These are phyloP conservation scores for Amphiura filiformis DNA, from an alignment of 35 echinoderm and acorn worm species.

Conservation along the genomic window DNA sequence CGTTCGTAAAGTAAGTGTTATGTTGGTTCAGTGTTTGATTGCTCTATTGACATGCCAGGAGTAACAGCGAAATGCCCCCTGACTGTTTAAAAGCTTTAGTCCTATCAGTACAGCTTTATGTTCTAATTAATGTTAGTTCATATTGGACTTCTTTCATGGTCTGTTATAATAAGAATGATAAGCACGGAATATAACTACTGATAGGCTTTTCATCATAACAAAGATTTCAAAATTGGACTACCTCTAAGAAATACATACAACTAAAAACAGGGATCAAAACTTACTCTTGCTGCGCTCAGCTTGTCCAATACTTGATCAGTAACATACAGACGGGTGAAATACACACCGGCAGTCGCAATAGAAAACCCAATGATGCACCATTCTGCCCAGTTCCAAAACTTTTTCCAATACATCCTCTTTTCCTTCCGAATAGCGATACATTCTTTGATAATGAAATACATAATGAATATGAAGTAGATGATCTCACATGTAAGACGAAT, in stretches of 20 bases:
- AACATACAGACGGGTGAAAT: slow-evolving; percentile 79
- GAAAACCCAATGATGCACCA: slow-evolving; percentile 64
- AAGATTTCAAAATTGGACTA: background rate
- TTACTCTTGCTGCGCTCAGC: slow-evolving; percentile 35
- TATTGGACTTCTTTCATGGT: background rate
- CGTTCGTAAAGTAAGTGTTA: background rate
- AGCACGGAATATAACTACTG: background rate
- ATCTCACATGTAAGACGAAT: slow-evolving; percentile 70
- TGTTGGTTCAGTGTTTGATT: background rate
- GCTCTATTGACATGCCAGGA: background rate
- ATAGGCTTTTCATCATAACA: background rate
- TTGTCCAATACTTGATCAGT: slow-evolving; percentile 26
- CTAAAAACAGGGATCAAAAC: background rate
- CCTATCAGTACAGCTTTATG: too few relatives aligned
- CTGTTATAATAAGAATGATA: background rate
- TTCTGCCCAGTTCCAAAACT: slow-evolving; percentile 86
- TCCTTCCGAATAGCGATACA: slow-evolving; percentile 47
- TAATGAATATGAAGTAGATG: slow-evolving; percentile 68
- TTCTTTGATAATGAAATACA: slow-evolving; percentile 71
- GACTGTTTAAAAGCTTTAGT: background rate
- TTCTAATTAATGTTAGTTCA: background rate
- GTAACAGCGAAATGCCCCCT: background rate
- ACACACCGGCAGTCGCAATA: slow-evolving; percentile 54
- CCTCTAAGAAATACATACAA: background rate
- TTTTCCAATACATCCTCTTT: slow-evolving; percentile 55